These are phyloP conservation scores for Cephus pygmeus DNA, from an alignment of 2,888 invertebrate species.

Conservation along the genomic window DNA sequence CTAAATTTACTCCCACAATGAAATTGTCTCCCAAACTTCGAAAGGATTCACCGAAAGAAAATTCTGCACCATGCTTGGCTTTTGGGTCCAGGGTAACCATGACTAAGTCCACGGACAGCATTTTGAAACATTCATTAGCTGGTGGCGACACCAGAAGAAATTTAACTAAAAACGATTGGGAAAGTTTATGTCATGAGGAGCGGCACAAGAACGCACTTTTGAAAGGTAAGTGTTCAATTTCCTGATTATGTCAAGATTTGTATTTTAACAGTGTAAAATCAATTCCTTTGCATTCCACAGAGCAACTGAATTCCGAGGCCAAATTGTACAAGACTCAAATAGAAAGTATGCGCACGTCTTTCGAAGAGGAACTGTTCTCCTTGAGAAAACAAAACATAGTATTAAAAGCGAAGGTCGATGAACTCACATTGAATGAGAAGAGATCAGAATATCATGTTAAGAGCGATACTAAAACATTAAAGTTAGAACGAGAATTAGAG, in stretches of 20 bases:
- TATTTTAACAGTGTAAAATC: neutral
- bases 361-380: conserved; percentile 58
- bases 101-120: conserved; percentile 33
- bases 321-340: conserved; percentile 57
- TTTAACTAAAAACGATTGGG: conserved; percentile 46
- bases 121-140: conserved; percentile 33
- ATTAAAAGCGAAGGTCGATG: conserved; percentile 57
- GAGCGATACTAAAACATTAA: conserved; percentile 42
- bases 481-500: conserved; percentile 55
- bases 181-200: conserved; percentile 56
- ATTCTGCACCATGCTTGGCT: conserved; percentile 27
- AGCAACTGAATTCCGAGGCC: conserved; percentile 56
- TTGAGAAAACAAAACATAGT: conserved; percentile 60
- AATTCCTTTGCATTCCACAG: conserved; percentile 8
- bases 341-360: conserved; percentile 52
- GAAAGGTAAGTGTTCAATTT: conserved; percentile 30
- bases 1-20: conserved; percentile 37
- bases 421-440: conserved; percentile 46
- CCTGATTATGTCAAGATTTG: neutral
- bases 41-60: conserved; percentile 38
- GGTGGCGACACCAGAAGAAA: conserved; percentile 47
- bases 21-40: conserved; percentile 37
- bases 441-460: conserved; percentile 32
- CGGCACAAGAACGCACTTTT: conserved; percentile 51
- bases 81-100: conserved; percentile 22